Percentiles rank a stretch among this genome's conserved stretches.
Evolutionary conservation across 2,888 invertebrate species (phyloP).

Genomic region (Nesidiocoris tenuis): DNA sequence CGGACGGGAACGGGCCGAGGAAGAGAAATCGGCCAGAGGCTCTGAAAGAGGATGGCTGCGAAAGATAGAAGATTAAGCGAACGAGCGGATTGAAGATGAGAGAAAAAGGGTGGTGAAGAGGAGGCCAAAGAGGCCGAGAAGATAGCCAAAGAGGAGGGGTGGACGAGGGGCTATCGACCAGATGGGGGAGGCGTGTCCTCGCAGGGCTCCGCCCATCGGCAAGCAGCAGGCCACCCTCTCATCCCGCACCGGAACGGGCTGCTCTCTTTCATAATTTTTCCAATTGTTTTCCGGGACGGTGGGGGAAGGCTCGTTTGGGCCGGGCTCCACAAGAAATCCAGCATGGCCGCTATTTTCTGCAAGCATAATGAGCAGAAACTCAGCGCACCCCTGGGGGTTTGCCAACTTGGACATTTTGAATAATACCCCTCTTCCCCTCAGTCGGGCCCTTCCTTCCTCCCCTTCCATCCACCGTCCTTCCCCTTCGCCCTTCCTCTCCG

Average conservation of each 20-base stretch:
- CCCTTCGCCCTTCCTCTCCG: constrained; percentile 13
- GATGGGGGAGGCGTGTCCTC: constrained; percentile 29
- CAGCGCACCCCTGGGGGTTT: constrained; percentile 20
- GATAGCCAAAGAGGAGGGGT: too few species aligned
- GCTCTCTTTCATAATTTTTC: constrained; percentile 47
- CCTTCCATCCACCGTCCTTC: constrained; percentile 17
- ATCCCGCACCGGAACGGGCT: constrained; percentile 25
- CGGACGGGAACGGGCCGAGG: background rate
- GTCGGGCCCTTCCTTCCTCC: constrained; percentile 25
- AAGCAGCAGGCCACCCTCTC: constrained; percentile 42
- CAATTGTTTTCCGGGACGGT: constrained; percentile 46
- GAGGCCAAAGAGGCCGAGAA: constrained; percentile 18
- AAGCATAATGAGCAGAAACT: constrained; percentile 44
- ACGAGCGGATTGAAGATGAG: background rate
- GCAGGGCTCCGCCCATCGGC: constrained; percentile 42
- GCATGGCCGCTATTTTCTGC: constrained; percentile 48
- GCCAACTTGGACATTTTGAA: constrained; percentile 46
- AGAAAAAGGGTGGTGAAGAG: constrained; percentile 19
- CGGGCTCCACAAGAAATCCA: constrained; percentile 43
- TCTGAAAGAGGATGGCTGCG: background rate
- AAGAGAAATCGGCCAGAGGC: background rate
- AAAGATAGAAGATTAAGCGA: background rate
- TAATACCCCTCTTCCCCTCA: constrained; percentile 34
- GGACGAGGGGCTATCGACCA: constrained; percentile 40
- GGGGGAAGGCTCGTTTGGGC: constrained; percentile 25